Evolutionary conservation across 2,797 vertebrate species (phyloP).

Genomic region (Pantherophis alleghaniensis): DNA sequence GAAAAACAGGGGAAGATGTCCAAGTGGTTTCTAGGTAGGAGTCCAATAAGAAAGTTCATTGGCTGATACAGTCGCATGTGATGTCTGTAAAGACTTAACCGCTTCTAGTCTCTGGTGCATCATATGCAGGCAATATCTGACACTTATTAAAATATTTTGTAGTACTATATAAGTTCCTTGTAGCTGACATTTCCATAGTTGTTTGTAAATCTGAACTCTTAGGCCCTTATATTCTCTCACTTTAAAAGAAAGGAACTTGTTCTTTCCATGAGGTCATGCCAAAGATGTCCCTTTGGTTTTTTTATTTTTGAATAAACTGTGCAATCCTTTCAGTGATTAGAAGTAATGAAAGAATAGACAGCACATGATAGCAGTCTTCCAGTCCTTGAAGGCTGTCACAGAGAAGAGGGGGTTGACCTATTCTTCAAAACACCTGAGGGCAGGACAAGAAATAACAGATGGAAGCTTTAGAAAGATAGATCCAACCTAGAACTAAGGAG

Average conservation of each 20-base stretch:
- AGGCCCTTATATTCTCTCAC: neutral
- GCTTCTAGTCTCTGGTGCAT: no score
- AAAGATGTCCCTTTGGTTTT: neutral
- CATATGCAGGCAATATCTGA: no score
- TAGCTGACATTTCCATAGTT: neutral
- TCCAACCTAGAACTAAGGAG: neutral
- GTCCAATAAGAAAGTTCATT: no score
- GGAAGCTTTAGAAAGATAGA: neutral
- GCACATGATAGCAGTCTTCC: neutral
- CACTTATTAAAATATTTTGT: neutral
- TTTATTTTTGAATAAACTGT: neutral
- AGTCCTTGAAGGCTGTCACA: neutral
- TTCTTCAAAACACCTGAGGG: no score
- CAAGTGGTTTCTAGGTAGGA: no score
- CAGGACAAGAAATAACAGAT: neutral
- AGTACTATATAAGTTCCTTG: neutral
- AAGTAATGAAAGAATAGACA: slow-evolving; percentile 2
- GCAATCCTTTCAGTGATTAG: neutral
- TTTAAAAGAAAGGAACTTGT: neutral
- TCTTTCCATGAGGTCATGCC: neutral
- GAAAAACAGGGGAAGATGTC: no score
- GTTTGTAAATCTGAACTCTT: neutral
- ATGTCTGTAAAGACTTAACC: no score
- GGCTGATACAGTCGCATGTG: no score
- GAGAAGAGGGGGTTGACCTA: neutral